phyloP scores from a whole-genome alignment of 2,888 invertebrate species.

The Camponotus fellah region DNA sequence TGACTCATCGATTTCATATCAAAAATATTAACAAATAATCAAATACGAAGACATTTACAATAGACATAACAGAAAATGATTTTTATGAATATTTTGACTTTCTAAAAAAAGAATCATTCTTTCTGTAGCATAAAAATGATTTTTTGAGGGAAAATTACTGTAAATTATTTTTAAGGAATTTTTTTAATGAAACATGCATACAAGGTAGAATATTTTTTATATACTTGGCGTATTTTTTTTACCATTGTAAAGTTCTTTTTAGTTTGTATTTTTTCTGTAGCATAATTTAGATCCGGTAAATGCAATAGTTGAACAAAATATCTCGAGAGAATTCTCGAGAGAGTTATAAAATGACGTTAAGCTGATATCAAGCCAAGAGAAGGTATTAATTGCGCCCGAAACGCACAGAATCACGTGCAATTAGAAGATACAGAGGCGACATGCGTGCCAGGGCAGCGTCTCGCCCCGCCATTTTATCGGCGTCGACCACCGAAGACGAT shows the following conservation, averaged over 20 bases:
- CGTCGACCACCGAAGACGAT: slow-evolving; percentile 57
- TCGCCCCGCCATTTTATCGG: slow-evolving; percentile 13
- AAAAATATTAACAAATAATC: not conserved
- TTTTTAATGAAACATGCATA: too few relatives aligned
- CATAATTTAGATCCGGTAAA: not conserved
- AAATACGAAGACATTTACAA: not conserved
- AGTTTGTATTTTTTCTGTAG: not conserved
- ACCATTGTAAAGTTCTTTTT: too few relatives aligned
- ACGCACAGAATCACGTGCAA: slow-evolving; percentile 14
- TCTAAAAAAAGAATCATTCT: not conserved
- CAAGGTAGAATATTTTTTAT: too few relatives aligned
- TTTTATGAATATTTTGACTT: not conserved
- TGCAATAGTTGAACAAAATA: not conserved
- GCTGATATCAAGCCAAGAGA: slow-evolving; percentile 1
- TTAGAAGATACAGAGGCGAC: slow-evolving; percentile 15
- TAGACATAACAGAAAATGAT: not conserved
- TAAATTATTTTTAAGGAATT: too few relatives aligned
- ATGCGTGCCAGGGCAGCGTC: slow-evolving; percentile 43
- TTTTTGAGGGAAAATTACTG: too few relatives aligned
- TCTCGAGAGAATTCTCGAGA: not conserved
- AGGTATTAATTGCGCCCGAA: slow-evolving; percentile 17
- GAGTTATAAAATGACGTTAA: not conserved
- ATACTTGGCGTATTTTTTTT: too few relatives aligned
- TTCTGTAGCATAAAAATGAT: not conserved
- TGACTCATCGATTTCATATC: slow-evolving; percentile 14